Base-by-base conservation (phyloP, 2,113 vertebrate genomes). In the Podarcis raffonei region DNA sequence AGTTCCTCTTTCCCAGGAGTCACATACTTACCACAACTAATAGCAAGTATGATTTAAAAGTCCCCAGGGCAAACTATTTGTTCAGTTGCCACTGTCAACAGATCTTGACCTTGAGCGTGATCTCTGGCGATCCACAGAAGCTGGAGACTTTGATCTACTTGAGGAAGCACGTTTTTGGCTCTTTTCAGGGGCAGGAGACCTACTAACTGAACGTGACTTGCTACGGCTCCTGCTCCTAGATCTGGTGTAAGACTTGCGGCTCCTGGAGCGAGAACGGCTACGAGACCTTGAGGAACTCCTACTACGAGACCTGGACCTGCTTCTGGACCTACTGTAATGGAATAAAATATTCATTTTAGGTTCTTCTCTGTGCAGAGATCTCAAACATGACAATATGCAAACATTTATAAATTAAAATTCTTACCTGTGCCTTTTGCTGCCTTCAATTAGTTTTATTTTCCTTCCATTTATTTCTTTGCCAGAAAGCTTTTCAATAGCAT, bases 391-490 rank as follows among this genome's bases (percentile, higher is more conserved):
- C 62, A n/a, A 3, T 0, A 15, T 22, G 4, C n/a, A 0, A 1
- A 16, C 62, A 37, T 2, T 62, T 11, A 3, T 4, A 3, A 83
- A 4, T 57, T 27, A 80, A 76, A 87, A 93, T 30, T 32, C 89
- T 25, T 97, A 99, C 98, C 98, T 99, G 94, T 98, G 97, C 89
- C 98, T 98, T 97, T 98, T 99, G 94, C 97, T 97, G 92, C 98
- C 98, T 95, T 99, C 98, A 32, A 98, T 98, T 96, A 99, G 96
- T 94, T 98, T 99, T 68, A 99, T 99, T 98, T 99, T 99, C 93
- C 98, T 98, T 93, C 98, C 98, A 95, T 99, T 99, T 88, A 99
- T 99, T 97, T 99, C 99, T 94, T 99, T 99, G 94, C 98, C 99
- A 97, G 98, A 98, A 91, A 99, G 97, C 94, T 99, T 99, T 90